Percentiles rank a stretch among this genome's conserved stretches.
Conservation (phyloP, 1,140 invertebrate species). For the Trachelipus rathkii region DNA sequence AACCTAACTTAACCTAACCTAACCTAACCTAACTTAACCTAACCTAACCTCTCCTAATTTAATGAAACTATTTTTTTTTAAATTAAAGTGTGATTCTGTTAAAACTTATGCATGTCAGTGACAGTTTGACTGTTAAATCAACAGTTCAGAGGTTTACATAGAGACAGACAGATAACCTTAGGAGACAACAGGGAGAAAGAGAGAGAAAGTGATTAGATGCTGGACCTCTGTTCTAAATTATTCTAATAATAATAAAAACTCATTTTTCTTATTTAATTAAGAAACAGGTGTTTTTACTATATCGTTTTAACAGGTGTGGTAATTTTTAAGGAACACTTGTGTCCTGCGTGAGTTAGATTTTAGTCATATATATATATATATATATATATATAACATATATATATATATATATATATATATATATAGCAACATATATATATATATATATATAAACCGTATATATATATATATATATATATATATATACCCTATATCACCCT, state of each 20-base stretch:
- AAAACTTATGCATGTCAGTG: too few relatives aligned
- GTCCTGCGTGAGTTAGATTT: neutral
- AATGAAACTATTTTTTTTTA: too few relatives aligned
- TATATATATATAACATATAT: constrained; percentile 21
- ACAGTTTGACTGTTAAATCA: too few relatives aligned
- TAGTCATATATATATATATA: constrained; percentile 9
- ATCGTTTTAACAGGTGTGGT: neutral
- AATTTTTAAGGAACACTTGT: neutral
- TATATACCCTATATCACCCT: too few relatives aligned
- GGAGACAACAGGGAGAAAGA: too few relatives aligned
- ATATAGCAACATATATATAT: neutral
- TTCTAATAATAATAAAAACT: neutral
- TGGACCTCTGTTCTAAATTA: neutral
- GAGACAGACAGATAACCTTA: too few relatives aligned
- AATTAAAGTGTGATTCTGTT: too few relatives aligned
- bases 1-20: too few relatives aligned
- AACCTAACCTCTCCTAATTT: too few relatives aligned
- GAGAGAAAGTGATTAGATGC: too few relatives aligned
- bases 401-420: constrained; percentile 8
- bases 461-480: neutral
- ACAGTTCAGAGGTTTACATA: too few relatives aligned
- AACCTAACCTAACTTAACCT: too few relatives aligned
- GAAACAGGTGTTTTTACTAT: neutral
- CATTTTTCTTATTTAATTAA: neutral
- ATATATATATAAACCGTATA: neutral